Percentiles rank a stretch among this genome's conserved stretches.
Evolutionary conservation across 1,140 invertebrate species (phyloP).

Genomic region (Protaetia brevitarsis): DNA sequence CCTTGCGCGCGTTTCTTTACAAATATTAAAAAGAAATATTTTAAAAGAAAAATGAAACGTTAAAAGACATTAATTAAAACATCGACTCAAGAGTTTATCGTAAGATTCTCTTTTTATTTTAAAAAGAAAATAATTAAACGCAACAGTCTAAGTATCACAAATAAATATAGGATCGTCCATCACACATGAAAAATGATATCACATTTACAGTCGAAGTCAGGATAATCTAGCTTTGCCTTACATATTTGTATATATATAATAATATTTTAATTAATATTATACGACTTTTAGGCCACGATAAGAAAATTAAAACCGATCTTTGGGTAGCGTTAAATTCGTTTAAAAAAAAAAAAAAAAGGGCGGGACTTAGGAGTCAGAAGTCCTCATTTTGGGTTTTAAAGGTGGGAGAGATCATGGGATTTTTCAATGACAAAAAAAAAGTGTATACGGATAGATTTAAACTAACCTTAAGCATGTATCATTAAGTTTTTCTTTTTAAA

Average conservation of each 20-base stretch:
- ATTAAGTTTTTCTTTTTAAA: background rate
- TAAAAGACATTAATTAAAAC: background rate
- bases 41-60: background rate
- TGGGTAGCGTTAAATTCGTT: slow-evolving; percentile 17
- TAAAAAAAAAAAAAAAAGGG: slow-evolving; percentile 28
- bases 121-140: slow-evolving; percentile 13
- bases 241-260: background rate
- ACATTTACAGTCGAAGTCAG: slow-evolving; percentile 16
- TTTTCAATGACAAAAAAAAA: background rate
- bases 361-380: slow-evolving; percentile 42
- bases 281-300: slow-evolving; percentile 13
- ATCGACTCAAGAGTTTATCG: background rate
- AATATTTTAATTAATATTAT: slow-evolving; percentile 23
- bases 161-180: slow-evolving; percentile 22
- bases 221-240: background rate
- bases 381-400: slow-evolving; percentile 39
- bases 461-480: no score
- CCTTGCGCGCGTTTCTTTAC: no score
- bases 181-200: slow-evolving; percentile 20
- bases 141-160: slow-evolving; percentile 25
- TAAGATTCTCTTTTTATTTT: background rate
- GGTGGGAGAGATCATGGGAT: slow-evolving; percentile 29
- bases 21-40: no score
- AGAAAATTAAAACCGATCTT: slow-evolving; percentile 13
- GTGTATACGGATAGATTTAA: background rate